Evolutionary conservation across 1,140 invertebrate species (phyloP).

Genomic region (Notospermus geniculatus): DNA sequence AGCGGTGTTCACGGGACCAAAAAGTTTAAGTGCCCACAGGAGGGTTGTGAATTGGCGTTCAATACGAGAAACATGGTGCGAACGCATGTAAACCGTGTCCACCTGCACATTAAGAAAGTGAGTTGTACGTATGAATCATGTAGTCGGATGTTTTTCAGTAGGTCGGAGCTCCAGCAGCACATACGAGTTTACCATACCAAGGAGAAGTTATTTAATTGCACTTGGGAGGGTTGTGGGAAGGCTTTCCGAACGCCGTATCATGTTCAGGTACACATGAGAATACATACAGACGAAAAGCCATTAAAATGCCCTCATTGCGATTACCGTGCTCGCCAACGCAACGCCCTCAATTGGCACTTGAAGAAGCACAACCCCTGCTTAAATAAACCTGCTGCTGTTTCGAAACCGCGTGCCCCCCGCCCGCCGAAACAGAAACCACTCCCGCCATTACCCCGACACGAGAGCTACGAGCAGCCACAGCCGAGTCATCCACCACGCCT

Average conservation of each 20-base stretch:
- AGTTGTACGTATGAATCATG: neutral
- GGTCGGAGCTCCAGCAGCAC: conserved; percentile 3
- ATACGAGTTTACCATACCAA: conserved; percentile 3
- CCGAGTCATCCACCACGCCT: too few relatives aligned
- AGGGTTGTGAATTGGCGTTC: neutral
- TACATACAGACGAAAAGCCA: conserved; percentile 80
- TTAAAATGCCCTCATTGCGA: conserved; percentile 70
- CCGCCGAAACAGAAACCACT: too few relatives aligned
- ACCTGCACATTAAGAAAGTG: neutral
- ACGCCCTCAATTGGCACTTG: conserved; percentile 48
- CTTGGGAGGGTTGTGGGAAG: conserved; percentile 16
- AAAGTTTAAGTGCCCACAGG: neutral
- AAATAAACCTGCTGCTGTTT: too few relatives aligned
- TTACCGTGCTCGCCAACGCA: conserved; percentile 46
- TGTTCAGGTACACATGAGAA: conserved; percentile 74
- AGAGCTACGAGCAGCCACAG: too few relatives aligned
- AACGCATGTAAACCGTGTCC: neutral
- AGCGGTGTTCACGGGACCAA: neutral
- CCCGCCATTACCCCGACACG: too few relatives aligned
- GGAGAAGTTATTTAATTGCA: conserved; percentile 11
- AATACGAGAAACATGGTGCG: neutral
- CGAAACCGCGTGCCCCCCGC: too few relatives aligned
- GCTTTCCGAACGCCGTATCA: conserved; percentile 33
- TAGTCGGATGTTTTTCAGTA: neutral
- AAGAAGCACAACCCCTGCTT: conserved; percentile 32